phyloP scores from a whole-genome alignment of 2,888 invertebrate genomes.

The Plebejus melissa region DNA sequence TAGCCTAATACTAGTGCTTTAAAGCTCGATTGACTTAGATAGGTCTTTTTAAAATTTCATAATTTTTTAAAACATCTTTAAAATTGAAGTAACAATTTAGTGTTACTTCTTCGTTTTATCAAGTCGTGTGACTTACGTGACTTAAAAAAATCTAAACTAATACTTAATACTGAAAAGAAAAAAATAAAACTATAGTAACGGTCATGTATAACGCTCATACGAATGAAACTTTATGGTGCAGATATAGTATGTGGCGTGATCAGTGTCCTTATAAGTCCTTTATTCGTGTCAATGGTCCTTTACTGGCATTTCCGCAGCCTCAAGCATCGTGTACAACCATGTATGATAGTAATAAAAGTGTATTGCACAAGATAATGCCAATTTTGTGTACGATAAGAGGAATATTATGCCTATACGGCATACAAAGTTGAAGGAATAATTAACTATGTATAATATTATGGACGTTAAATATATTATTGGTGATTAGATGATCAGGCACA shows the following conservation, averaged over 20 bases:
- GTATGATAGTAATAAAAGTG: constrained; percentile 4
- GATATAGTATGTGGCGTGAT: not conserved
- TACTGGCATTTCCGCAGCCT: not conserved
- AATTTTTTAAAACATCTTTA: too few relatives aligned
- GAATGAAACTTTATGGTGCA: not conserved
- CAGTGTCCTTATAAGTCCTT: not conserved
- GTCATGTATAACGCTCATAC: not conserved
- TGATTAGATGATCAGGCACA: too few relatives aligned
- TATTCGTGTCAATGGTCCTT: not conserved
- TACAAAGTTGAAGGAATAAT: not conserved
- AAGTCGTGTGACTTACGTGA: too few relatives aligned
- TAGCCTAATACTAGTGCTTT: too few relatives aligned
- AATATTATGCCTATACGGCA: not conserved
- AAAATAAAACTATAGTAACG: too few relatives aligned
- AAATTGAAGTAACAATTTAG: too few relatives aligned
- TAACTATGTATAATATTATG: not conserved
- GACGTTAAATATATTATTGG: too few relatives aligned
- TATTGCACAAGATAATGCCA: not conserved
- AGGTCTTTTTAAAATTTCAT: too few relatives aligned
- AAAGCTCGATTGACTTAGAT: too few relatives aligned
- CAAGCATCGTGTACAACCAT: not conserved
- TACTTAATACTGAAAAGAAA: too few relatives aligned
- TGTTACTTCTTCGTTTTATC: too few relatives aligned
- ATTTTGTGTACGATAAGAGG: not conserved
- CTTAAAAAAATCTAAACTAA: too few relatives aligned